phyloP scores from a whole-genome alignment of 2,888 invertebrate genomes.

The Hirtodrosophila histrioides region DNA sequence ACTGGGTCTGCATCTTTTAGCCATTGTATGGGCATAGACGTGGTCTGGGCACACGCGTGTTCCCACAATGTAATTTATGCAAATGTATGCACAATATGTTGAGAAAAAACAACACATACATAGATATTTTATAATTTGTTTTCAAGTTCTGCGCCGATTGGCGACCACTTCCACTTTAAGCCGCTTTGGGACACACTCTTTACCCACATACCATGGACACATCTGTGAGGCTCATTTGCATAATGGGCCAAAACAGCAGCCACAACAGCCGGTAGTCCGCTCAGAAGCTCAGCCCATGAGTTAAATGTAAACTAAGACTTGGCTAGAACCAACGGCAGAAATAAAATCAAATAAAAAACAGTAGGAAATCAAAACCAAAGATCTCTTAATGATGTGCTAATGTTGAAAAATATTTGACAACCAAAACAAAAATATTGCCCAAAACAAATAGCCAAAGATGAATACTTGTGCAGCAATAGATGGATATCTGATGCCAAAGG shows the following conservation, averaged over 20 bases:
- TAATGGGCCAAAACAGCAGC: constrained; percentile 57
- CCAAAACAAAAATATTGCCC: constrained; percentile 50
- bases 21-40: neutral
- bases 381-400: constrained; percentile 74
- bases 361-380: constrained; percentile 47
- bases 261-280: constrained; percentile 28
- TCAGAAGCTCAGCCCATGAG: constrained; percentile 18
- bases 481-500: constrained; percentile 21
- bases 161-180: constrained; percentile 40
- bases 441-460: constrained; percentile 40
- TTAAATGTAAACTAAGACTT: constrained; percentile 33
- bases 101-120: constrained; percentile 12
- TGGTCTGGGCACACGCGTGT: constrained; percentile 42
- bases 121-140: constrained; percentile 61
- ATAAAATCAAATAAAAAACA: neutral
- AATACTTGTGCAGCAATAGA: constrained; percentile 4
- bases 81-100: constrained; percentile 63
- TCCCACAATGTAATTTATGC: constrained; percentile 67
- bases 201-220: constrained; percentile 23
- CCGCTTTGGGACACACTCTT: constrained; percentile 40
- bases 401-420: constrained; percentile 57
- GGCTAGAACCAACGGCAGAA: constrained; percentile 16
- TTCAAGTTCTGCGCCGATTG: constrained; percentile 53
- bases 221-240: constrained; percentile 54
- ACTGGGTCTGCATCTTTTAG: neutral